A percentile compares a stretch with the other conserved stretches of the same genome.
Conservation (phyloP, 2,797 vertebrate genomes). For the Arnoldichthys spilopterus region DNA sequence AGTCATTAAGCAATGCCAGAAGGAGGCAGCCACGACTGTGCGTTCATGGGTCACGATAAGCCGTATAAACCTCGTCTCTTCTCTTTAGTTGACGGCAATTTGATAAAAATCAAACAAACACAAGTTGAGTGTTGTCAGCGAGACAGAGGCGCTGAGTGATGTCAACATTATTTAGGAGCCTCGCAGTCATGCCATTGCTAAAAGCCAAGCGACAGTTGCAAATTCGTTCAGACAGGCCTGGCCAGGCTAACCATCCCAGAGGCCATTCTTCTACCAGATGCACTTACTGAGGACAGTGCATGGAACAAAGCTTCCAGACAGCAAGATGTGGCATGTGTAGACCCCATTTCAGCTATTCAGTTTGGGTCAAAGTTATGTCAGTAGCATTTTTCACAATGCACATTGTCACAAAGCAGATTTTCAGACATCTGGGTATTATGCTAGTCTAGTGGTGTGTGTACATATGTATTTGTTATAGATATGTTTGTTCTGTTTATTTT, state of each 20-base stretch:
- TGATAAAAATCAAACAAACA: constrained; percentile 45
- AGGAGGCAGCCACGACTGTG: background rate
- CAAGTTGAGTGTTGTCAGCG: constrained; percentile 56
- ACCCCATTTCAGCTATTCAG: background rate
- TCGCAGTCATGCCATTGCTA: constrained; percentile 65
- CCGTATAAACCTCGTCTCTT: constrained; percentile 14
- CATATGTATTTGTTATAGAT: too few species aligned
- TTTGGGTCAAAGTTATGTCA: background rate
- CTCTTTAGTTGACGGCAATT: constrained; percentile 28
- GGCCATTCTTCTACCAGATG: constrained; percentile 55
- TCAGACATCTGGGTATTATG: background rate
- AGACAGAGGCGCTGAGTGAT: constrained; percentile 65
- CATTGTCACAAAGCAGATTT: background rate
- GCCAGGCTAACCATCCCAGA: constrained; percentile 69
- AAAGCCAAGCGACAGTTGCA: constrained; percentile 61
- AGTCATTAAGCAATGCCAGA: constrained; percentile 21
- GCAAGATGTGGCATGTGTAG: background rate
- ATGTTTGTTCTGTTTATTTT: too few species aligned
- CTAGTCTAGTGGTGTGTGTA: too few species aligned
- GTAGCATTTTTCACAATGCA: background rate
- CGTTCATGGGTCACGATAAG: constrained; percentile 34
- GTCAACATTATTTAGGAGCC: constrained; percentile 62
- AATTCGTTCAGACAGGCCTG: constrained; percentile 73
- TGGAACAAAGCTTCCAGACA: constrained; percentile 7
- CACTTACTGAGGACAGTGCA: background rate